Evolutionary conservation across 2,888 invertebrate species (phyloP).

Genomic region (Sipha maydis): DNA sequence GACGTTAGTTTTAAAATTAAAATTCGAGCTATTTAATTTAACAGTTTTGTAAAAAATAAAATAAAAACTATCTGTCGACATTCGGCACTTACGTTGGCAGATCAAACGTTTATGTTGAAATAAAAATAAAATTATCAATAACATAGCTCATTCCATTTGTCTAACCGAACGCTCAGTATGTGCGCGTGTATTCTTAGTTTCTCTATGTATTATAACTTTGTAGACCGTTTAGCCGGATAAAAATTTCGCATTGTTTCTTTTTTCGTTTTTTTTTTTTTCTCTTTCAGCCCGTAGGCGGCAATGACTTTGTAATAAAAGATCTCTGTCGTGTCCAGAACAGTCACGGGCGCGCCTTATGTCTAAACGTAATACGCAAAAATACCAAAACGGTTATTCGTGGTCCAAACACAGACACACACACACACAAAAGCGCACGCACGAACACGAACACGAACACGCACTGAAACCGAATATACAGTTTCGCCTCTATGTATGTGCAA

Average conservation of each 20-base stretch:
- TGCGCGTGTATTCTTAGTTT: no score
- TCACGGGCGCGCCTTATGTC: neutral
- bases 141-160: no score
- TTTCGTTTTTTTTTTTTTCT: neutral
- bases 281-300: neutral
- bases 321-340: neutral
- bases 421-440: neutral
- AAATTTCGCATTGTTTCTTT: neutral
- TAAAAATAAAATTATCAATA: no score
- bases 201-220: neutral
- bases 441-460: neutral
- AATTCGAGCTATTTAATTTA: no score
- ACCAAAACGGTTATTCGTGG: slow-evolving; percentile 24
- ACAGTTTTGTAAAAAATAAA: no score
- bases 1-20: no score
- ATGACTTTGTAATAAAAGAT: neutral
- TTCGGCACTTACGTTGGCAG: no score
- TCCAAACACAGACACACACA: neutral
- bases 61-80: no score
- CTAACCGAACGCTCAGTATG: no score
- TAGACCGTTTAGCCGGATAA: neutral
- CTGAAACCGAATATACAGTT: neutral
- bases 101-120: no score
- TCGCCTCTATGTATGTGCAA: neutral
- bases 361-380: slow-evolving; percentile 30